Conservation (phyloP, 2,888 invertebrate species). For the Trachelus iudaicus region DNA sequence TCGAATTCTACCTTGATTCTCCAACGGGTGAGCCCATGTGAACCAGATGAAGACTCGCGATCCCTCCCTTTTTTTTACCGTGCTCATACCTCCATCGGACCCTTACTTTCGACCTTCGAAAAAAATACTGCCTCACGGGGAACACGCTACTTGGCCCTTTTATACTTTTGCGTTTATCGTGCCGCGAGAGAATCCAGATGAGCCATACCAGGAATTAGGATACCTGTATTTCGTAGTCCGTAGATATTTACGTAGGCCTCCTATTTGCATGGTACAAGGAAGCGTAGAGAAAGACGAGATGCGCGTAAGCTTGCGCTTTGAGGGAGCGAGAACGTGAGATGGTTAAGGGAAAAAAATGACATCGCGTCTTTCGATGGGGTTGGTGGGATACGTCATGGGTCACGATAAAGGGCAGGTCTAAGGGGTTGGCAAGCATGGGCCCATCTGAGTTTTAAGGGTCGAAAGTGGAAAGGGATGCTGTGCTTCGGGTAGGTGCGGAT, state of each 20-base stretch:
- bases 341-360: not conserved
- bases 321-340: not conserved
- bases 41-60: not conserved
- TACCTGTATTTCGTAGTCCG: not conserved
- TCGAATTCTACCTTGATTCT: slow-evolving; percentile 21
- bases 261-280: not conserved
- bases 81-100: not conserved
- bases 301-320: not conserved
- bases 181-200: not conserved
- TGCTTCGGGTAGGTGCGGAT: slow-evolving; percentile 20
- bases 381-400: not conserved
- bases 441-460: not conserved
- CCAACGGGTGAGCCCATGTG: not conserved
- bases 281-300: not conserved
- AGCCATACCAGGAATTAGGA: not conserved
- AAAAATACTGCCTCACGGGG: not conserved
- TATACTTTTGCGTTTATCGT: not conserved
- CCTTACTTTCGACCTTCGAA: not conserved
- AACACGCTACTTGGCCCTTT: not conserved
- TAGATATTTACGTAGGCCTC: not conserved
- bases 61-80: not conserved
- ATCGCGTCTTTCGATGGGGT: not conserved
- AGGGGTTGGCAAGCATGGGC: not conserved
- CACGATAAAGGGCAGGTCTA: not conserved
- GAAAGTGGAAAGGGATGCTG: not conserved